Conservation (phyloP, 2,113 vertebrate species). For the Thunnus thynnus region DNA sequence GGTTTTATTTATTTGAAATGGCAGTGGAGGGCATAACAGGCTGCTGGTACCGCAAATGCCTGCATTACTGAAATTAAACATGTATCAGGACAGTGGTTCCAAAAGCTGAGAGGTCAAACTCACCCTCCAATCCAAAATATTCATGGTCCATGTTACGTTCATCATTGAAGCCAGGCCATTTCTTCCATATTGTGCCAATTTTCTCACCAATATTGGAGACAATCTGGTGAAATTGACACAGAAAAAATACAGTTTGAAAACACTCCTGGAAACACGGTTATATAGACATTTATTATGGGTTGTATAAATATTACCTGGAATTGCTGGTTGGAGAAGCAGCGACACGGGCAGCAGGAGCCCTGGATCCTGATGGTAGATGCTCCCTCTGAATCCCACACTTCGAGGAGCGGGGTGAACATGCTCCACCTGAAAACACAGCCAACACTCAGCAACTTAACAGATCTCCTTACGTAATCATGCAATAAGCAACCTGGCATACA, state of each 20-base stretch:
- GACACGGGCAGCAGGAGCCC: constrained; percentile 83
- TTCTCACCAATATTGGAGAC: constrained; percentile 76
- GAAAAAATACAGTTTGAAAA: neutral
- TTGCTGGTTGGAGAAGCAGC: constrained; percentile 82
- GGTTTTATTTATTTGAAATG: neutral
- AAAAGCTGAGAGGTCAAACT: constrained; percentile 40
- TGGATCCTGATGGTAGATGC: constrained; percentile 52
- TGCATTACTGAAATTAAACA: neutral
- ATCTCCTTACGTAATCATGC: constrained; percentile 33
- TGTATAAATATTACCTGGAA: constrained; percentile 78
- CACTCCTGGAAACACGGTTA: neutral
- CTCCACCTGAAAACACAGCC: constrained; percentile 78
- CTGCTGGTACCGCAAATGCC: neutral
- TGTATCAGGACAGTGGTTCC: neutral
- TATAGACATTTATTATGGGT: neutral
- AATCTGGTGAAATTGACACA: constrained; percentile 61
- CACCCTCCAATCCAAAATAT: constrained; percentile 87
- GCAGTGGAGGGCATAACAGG: neutral
- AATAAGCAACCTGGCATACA: constrained; percentile 41
- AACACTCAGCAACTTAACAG: constrained; percentile 18
- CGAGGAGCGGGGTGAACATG: constrained; percentile 81
- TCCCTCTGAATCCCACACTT: constrained; percentile 69
- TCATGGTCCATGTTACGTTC: constrained; percentile 88
- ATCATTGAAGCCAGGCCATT: constrained; percentile 85
- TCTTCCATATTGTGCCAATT: constrained; percentile 82